Percentiles rank a stretch among this genome's conserved stretches.
phyloP scores from a whole-genome alignment of 1,140 invertebrate genomes.

The Tetragonula clypearis region DNA sequence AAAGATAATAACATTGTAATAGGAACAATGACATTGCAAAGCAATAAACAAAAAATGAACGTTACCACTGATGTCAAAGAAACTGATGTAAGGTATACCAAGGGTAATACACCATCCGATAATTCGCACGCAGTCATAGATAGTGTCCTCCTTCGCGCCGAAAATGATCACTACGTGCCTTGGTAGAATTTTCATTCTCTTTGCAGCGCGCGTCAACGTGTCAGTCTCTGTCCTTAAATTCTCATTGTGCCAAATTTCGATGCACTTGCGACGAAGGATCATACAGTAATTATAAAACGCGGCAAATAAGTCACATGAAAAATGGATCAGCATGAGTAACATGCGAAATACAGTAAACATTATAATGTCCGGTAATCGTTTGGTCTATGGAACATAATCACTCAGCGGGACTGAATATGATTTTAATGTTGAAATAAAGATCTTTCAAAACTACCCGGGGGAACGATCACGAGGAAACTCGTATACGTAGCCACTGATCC shows the following conservation, averaged over 20 bases:
- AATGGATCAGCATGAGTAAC: conserved; percentile 44
- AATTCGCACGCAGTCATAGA: conserved; percentile 83
- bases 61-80: conserved; percentile 87
- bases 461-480: conserved; percentile 16
- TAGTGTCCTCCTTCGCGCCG: conserved; percentile 79
- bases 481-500: not conserved
- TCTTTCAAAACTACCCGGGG: conserved; percentile 8
- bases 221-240: conserved; percentile 42
- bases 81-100: conserved; percentile 86
- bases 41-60: conserved; percentile 38
- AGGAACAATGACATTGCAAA: conserved; percentile 19
- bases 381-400: conserved; percentile 56
- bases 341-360: conserved; percentile 51
- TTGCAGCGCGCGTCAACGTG: conserved; percentile 13
- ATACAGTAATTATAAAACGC: conserved; percentile 14
- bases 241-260: conserved; percentile 3
- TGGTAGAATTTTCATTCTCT: conserved; percentile 73
- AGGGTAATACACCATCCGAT: conserved; percentile 85
- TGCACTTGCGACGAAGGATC: conserved; percentile 22
- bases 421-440: not conserved
- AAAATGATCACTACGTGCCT: conserved; percentile 82
- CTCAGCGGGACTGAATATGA: not conserved
- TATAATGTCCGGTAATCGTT: conserved; percentile 1
- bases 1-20: not conserved
- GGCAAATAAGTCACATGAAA: conserved; percentile 27